A percentile compares a stretch with the other conserved stretches of the same genome.
Conservation (phyloP, 2,113 vertebrate species). For the Asarcornis scutulata region DNA sequence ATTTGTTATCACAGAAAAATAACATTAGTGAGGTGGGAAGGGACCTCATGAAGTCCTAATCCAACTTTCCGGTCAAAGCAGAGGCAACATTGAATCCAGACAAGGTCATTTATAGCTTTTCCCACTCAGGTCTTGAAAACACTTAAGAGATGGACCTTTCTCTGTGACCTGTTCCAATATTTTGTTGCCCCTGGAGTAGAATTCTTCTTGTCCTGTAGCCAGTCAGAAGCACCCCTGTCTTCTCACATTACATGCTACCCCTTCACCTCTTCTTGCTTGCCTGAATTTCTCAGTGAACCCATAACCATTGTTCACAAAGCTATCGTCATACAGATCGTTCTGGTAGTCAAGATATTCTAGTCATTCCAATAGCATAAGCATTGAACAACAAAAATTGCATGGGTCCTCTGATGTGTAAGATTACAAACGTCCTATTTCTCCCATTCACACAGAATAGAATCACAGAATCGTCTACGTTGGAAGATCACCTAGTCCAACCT, state of each 20-base stretch:
- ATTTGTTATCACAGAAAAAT: background rate
- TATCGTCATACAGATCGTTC: background rate
- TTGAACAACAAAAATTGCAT: background rate
- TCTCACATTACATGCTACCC: background rate
- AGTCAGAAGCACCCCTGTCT: background rate
- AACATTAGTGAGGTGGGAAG: background rate
- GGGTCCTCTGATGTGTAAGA: background rate
- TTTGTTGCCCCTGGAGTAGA: background rate
- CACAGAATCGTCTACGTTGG: too few species aligned
- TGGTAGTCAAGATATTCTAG: background rate
- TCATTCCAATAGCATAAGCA: background rate
- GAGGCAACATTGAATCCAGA: background rate
- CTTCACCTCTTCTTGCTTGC: background rate
- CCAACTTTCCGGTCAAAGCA: background rate
- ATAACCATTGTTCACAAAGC: background rate
- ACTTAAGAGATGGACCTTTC: fast-evolving
- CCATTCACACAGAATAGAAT: background rate
- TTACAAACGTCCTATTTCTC: background rate
- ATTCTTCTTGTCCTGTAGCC: background rate
- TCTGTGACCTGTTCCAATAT: background rate
- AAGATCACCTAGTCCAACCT: too few species aligned
- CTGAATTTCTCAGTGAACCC: background rate
- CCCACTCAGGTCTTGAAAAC: background rate
- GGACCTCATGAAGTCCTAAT: background rate
- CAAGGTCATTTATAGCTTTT: background rate